Evolutionary conservation across 2,113 vertebrate genomes (phyloP), one percentile per base, ranked within the genome.

Genomic region (Labeo catla): DNA sequence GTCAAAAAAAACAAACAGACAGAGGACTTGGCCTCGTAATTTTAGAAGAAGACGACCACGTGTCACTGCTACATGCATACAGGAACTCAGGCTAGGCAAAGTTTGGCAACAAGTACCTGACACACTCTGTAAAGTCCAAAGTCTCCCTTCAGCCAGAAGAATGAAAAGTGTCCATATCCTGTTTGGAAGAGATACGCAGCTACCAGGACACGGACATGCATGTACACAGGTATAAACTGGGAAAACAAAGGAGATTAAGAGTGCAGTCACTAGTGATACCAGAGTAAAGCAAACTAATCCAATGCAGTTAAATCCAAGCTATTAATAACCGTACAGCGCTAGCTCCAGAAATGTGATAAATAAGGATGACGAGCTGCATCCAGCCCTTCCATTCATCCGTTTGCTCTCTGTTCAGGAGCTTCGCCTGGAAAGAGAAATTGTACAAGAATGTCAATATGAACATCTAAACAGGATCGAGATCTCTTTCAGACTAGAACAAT

Each of bases 331-430:
- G 97, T 94, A 99, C 98, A 87, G 97, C 97, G 81, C 98, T 99
- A 87, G 97, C 98, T 93, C 98, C 98, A 86, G 98, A 99, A 86
- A 99, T 96, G 92, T 99, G 98, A 91, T 99, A 99, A 91, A 99
- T 98, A 84, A 99, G 95, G 92, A 99, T 99, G 88, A 99, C 97
- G 80, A 99, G 96, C 87, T 99, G 98, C 98, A 99, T 99, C 98
- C 98, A 99, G 83, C 98, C 98, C 91, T 99, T 99, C 98, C 98
- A 99, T 89, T 99, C 98, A 87, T 99, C 98, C 0, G 98, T 99
- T 89, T 99, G 98, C 83, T 99, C 98, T 91, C 98, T 94, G 94
- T 99, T 99, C 89, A 99, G 94, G 68, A 99, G 92, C 93, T 98
- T 98, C 79, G 96, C 95, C 98, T 99, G 92, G 74, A 81, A 91